phyloP scores from a whole-genome alignment of 2,797 vertebrate species.

The Amblyraja radiata region DNA sequence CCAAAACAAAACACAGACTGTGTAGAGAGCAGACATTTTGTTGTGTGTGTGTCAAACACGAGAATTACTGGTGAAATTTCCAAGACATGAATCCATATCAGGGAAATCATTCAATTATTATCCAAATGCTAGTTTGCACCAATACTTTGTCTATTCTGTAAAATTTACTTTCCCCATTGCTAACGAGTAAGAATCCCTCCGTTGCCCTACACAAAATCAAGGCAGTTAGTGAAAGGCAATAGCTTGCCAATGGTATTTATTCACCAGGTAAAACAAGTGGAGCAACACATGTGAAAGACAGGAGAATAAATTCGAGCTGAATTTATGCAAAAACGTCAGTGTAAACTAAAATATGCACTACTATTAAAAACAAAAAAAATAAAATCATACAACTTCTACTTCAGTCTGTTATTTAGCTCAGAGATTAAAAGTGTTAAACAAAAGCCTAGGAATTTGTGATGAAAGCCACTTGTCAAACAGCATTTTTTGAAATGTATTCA shows the following conservation, averaged over 20 bases:
- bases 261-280: neutral
- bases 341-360: neutral
- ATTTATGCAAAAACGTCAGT: neutral
- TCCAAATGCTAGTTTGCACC: neutral
- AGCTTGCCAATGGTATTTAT: neutral
- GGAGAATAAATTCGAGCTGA: neutral
- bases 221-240: neutral
- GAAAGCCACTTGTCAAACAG: neutral
- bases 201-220: neutral
- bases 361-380: neutral
- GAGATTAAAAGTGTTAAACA: neutral
- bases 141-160: neutral
- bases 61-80: neutral
- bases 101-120: neutral
- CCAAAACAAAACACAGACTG: neutral
- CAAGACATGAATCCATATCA: neutral
- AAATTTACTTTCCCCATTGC: neutral
- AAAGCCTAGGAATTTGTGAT: neutral
- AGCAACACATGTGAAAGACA: neutral
- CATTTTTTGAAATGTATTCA: conserved; percentile 29
- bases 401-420: neutral
- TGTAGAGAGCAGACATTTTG: neutral
- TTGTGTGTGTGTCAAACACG: neutral
- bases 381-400: neutral
- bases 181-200: neutral